Conservation (phyloP, 2,888 invertebrate species). For the Lutraria lutraria region DNA sequence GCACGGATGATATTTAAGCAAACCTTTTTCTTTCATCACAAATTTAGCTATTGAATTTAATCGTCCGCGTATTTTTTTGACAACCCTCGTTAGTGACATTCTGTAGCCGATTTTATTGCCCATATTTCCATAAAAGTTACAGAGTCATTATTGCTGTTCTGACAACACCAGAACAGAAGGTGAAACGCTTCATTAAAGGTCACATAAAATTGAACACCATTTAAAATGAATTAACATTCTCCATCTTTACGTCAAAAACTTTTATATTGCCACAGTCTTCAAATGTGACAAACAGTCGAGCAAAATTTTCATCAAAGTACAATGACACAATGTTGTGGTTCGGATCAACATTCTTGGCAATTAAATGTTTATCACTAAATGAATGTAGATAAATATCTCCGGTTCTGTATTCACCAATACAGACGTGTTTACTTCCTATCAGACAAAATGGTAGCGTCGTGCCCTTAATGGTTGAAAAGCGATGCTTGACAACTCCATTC, state of each 20-base stretch:
- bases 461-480: background rate
- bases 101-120: too few species aligned
- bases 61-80: too few species aligned
- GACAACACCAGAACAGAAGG: too few species aligned
- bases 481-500: background rate
- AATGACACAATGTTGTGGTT: background rate
- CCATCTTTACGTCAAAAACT: background rate
- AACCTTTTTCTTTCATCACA: too few species aligned
- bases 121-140: too few species aligned
- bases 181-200: too few species aligned
- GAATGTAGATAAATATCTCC: background rate
- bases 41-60: too few species aligned
- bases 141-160: too few species aligned
- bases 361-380: background rate
- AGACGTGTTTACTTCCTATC: background rate
- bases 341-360: background rate
- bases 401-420: background rate
- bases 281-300: background rate
- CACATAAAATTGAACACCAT: too few species aligned
- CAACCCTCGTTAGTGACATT: too few species aligned
- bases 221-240: background rate
- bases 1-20: too few species aligned
- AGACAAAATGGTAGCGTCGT: background rate
- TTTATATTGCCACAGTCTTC: background rate
- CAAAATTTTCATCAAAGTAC: background rate